Percentiles rank a stretch among this genome's conserved stretches.
These are phyloP conservation scores for Ditylenchus dipsaci DNA, from an alignment of 1,140 invertebrate genomes.

Conservation along the genomic window DNA sequence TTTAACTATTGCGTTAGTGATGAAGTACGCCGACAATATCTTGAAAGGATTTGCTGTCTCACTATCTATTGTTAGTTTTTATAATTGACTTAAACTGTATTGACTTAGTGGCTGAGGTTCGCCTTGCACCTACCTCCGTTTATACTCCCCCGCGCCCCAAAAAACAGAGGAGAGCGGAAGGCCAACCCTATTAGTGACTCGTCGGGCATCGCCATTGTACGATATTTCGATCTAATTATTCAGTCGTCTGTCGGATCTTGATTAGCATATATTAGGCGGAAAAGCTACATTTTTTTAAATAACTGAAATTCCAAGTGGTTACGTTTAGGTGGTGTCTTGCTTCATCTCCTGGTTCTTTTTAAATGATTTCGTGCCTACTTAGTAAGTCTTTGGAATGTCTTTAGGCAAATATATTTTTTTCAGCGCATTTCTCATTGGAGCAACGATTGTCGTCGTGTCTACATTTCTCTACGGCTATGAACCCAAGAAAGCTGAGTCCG, in stretches of 20 bases:
- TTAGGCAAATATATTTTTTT: constrained; percentile 5
- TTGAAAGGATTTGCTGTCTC: constrained; percentile 57
- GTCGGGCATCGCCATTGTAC: too few species aligned
- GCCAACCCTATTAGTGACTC: too few species aligned
- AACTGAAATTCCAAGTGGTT: too few species aligned
- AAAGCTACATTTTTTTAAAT: too few species aligned
- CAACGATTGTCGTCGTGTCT: constrained; percentile 49
- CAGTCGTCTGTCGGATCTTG: too few species aligned
- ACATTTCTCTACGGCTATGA: constrained; percentile 58
- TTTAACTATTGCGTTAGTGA: constrained; percentile 54
- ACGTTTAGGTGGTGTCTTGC: constrained; percentile 31
- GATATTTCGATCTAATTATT: too few species aligned
- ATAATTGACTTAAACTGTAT: too few species aligned
- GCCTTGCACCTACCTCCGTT: too few species aligned
- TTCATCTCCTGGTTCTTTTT: constrained; percentile 53
- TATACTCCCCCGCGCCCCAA: too few species aligned
- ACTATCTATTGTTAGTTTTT: constrained; percentile 46
- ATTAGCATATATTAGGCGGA: too few species aligned
- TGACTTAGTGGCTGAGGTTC: too few species aligned
- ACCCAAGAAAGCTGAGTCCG: constrained; percentile 24
- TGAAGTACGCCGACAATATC: constrained; percentile 57
- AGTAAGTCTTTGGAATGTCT: constrained; percentile 24
- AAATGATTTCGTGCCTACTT: constrained; percentile 49
- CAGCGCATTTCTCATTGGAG: constrained; percentile 45
- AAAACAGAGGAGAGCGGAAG: too few species aligned